These are phyloP conservation scores for Penaeus indicus DNA, from an alignment of 1,140 invertebrate genomes.

Conservation along the genomic window DNA sequence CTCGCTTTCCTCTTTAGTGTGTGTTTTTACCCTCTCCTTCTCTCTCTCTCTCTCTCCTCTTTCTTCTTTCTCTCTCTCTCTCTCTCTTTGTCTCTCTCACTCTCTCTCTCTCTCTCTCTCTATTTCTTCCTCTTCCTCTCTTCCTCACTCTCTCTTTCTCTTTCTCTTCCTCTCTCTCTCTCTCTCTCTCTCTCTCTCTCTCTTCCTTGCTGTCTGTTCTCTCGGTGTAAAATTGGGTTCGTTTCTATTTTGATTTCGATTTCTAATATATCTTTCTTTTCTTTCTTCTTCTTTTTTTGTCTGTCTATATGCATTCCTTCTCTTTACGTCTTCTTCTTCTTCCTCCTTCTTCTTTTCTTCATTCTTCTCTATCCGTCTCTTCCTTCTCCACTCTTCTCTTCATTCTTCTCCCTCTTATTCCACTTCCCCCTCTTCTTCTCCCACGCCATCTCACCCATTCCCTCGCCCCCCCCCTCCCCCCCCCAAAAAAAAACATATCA, in stretches of 20 bases:
- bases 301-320: background rate
- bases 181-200: slow-evolving; percentile 22
- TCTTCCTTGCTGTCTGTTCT: background rate
- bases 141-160: background rate
- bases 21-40: too few relatives aligned
- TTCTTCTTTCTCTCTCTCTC: background rate
- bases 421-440: background rate
- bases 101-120: background rate
- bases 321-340: too few relatives aligned
- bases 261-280: too few relatives aligned
- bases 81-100: background rate
- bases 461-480: background rate
- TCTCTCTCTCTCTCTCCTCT: too few relatives aligned
- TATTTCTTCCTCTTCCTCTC: background rate
- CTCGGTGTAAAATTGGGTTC: background rate
- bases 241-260: too few relatives aligned
- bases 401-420: background rate
- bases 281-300: too few relatives aligned
- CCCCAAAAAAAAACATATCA: background rate
- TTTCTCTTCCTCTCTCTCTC: background rate
- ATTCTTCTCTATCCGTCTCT: background rate
- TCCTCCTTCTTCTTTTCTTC: background rate
- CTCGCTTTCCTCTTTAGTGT: too few relatives aligned
- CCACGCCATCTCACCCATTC: background rate
- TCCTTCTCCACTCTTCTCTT: background rate